Percentiles rank a stretch among this genome's conserved stretches.
phyloP scores from a whole-genome alignment of 2,888 invertebrate genomes.

The Shargacucullia verbasci region DNA sequence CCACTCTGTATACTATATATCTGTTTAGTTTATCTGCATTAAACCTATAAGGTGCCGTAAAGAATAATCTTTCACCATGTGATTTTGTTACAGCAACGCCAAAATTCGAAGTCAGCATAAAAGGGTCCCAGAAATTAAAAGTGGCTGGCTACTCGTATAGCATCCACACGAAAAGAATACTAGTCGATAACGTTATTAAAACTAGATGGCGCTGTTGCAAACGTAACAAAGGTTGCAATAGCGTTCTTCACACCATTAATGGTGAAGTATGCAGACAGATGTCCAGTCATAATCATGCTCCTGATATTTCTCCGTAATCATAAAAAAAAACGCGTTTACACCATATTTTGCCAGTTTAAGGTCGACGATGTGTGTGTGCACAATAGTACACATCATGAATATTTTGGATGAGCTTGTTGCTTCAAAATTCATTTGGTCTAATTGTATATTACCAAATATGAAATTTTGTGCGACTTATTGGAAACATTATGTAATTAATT shows the following conservation, averaged over 20 bases:
- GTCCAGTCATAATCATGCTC: constrained; percentile 4
- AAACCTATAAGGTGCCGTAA: too few species aligned
- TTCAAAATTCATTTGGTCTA: too few species aligned
- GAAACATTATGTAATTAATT: too few species aligned
- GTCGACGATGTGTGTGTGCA: too few species aligned
- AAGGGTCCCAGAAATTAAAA: constrained; percentile 5
- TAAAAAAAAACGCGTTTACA: too few species aligned
- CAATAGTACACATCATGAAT: too few species aligned
- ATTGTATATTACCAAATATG: too few species aligned
- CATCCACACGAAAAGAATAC: background rate
- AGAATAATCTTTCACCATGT: background rate
- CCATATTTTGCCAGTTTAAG: too few species aligned
- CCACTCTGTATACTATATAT: too few species aligned
- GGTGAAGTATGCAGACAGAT: background rate
- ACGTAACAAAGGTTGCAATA: background rate
- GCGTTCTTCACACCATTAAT: background rate
- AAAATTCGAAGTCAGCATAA: constrained; percentile 1
- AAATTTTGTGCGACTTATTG: too few species aligned
- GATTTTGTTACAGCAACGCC: background rate
- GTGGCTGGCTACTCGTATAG: constrained; percentile 11
- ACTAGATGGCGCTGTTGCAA: constrained; percentile 19
- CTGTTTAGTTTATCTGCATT: too few species aligned
- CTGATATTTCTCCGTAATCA: background rate
- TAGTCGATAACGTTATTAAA: background rate
- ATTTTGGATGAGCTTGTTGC: too few species aligned